Percentiles rank a stretch among this genome's conserved stretches.
Evolutionary conservation across 2,113 vertebrate species (phyloP).

Genomic region (Buteo buteo): DNA sequence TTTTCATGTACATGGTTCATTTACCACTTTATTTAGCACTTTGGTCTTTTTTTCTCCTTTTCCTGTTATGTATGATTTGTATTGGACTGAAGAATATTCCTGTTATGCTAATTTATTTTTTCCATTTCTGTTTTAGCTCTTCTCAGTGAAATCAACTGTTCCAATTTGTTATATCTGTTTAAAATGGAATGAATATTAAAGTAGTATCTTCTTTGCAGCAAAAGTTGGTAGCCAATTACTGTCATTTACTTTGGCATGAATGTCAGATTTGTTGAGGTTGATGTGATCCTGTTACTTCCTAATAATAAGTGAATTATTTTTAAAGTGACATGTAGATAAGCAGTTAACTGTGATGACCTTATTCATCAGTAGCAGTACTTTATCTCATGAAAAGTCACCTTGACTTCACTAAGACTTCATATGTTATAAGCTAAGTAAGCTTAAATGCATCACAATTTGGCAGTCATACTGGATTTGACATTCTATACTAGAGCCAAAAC

Average conservation of each 20-base stretch:
- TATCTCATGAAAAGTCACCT: neutral
- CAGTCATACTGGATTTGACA: neutral
- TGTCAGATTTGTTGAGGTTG: neutral
- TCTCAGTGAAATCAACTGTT: neutral
- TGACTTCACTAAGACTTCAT: neutral
- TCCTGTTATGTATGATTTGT: neutral
- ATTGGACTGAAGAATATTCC: neutral
- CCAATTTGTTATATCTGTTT: neutral
- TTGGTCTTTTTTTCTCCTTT: neutral
- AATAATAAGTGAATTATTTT: conserved; percentile 30
- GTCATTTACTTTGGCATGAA: neutral
- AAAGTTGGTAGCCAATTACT: neutral
- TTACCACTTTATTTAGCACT: neutral
- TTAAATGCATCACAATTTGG: neutral
- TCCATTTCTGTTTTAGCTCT: neutral
- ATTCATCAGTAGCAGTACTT: neutral
- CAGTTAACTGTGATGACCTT: neutral
- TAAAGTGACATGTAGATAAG: neutral
- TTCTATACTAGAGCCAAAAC: neutral
- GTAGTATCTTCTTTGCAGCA: neutral
- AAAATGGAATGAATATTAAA: neutral
- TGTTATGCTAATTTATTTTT: neutral
- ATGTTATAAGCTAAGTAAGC: neutral
- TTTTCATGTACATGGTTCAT: neutral
- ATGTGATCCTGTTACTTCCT: conserved; percentile 5